Evolutionary conservation across 37 sponge, comb jelly and placozoan genomes (phyloP).

Genomic region (Petrosia ficiformis): DNA sequence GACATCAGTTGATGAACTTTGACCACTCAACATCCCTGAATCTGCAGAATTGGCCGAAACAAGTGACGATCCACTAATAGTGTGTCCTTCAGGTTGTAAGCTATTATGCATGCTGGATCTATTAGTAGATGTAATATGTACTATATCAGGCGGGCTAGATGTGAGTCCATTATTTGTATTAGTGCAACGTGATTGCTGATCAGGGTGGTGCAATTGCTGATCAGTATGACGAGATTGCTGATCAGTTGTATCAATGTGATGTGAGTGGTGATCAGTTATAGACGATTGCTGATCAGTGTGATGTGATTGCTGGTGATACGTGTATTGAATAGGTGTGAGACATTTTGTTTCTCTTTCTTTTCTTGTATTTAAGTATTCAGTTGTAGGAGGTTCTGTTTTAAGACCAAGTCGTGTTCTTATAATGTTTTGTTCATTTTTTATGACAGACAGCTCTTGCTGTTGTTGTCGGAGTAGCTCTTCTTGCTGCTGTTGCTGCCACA

Average conservation of each 20-base stretch:
- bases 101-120: neutral
- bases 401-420: too few relatives aligned
- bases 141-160: neutral
- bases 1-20: neutral
- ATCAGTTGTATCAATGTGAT: too few relatives aligned
- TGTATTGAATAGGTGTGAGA: too few relatives aligned
- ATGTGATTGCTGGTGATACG: too few relatives aligned
- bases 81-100: neutral
- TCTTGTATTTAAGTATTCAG: neutral
- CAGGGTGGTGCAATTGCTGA: too few relatives aligned
- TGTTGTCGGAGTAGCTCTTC: constrained; percentile 51
- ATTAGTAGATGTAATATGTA: neutral
- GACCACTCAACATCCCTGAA: constrained; percentile 2
- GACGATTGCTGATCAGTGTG: too few relatives aligned
- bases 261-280: too few relatives aligned
- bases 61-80: neutral
- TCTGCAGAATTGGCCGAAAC: neutral
- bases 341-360: too few relatives aligned
- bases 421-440: neutral
- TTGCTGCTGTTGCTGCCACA: constrained; percentile 71
- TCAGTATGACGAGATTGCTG: too few relatives aligned
- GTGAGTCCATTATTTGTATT: neutral
- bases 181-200: too few relatives aligned
- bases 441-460: constrained; percentile 33
- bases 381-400: neutral